A percentile compares a stretch with the other conserved stretches of the same genome.
Conservation (phyloP, 2,113 vertebrate species). For the Neolamprologus sp. region DNA sequence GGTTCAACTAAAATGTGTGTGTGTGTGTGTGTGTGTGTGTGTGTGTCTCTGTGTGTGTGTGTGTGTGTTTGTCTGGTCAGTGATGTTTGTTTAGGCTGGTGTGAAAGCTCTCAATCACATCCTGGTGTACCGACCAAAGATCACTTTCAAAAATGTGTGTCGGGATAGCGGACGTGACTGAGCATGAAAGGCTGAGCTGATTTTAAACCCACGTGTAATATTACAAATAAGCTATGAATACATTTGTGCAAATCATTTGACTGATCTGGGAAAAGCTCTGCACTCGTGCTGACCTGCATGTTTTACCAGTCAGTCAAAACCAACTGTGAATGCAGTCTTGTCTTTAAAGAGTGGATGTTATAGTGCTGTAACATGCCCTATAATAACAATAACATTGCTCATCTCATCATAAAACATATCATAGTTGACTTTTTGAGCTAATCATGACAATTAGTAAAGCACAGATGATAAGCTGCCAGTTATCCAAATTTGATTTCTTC, state of each 20-base stretch:
- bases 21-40: neutral
- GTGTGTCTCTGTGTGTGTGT: neutral
- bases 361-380: neutral
- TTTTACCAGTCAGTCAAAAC: neutral
- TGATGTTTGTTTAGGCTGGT: neutral
- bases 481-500: neutral
- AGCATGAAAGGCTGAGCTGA: neutral
- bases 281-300: neutral
- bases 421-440: neutral
- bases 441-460: neutral
- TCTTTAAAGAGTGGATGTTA: neutral
- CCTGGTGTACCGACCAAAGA: neutral
- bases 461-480: neutral
- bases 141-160: neutral
- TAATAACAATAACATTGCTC: neutral
- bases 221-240: neutral
- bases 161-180: neutral
- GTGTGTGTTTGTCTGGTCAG: neutral
- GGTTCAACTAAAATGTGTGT: neutral
- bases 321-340: neutral
- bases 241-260: neutral
- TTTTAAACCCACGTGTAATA: neutral
- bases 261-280: neutral
- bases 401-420: neutral
- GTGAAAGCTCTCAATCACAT: neutral